Conservation (phyloP, 2,797 vertebrate species). For the Hemitrygon akajei region DNA sequence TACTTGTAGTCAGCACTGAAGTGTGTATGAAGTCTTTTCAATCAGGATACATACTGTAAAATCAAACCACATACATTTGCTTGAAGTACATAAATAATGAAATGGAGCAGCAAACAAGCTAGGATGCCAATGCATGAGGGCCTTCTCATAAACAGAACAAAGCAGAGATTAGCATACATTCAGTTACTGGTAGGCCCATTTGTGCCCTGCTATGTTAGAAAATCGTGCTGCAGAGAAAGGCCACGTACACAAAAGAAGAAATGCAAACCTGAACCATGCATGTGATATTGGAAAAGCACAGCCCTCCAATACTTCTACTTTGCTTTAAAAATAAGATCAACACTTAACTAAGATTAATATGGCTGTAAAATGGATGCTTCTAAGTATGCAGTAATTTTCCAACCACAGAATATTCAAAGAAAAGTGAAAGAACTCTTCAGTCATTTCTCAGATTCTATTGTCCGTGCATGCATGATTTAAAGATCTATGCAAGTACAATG, state of each 20-base stretch:
- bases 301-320: conserved; percentile 59
- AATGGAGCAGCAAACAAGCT: conserved; percentile 62
- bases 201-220: conserved; percentile 41
- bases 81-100: conserved; percentile 68
- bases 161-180: conserved; percentile 64
- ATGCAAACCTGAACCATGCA: conserved; percentile 64
- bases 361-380: conserved; percentile 62
- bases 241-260: conserved; percentile 56
- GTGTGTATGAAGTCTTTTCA: conserved; percentile 58
- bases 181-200: conserved; percentile 60
- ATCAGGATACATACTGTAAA: conserved; percentile 39
- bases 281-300: conserved; percentile 64
- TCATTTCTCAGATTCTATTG: conserved; percentile 63
- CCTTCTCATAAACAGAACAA: conserved; percentile 56
- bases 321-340: conserved; percentile 61
- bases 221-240: conserved; percentile 64
- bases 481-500: conserved; percentile 58
- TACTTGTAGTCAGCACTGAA: conserved; percentile 57
- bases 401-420: conserved; percentile 62
- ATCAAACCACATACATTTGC: conserved; percentile 50
- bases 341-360: conserved; percentile 66
- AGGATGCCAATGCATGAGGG: conserved; percentile 58
- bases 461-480: conserved; percentile 69
- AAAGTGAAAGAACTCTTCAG: conserved; percentile 56
- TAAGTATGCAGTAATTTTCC: conserved; percentile 58